Evolutionary conservation across 2,888 invertebrate species (phyloP).

Genomic region (Eulithis prunata): DNA sequence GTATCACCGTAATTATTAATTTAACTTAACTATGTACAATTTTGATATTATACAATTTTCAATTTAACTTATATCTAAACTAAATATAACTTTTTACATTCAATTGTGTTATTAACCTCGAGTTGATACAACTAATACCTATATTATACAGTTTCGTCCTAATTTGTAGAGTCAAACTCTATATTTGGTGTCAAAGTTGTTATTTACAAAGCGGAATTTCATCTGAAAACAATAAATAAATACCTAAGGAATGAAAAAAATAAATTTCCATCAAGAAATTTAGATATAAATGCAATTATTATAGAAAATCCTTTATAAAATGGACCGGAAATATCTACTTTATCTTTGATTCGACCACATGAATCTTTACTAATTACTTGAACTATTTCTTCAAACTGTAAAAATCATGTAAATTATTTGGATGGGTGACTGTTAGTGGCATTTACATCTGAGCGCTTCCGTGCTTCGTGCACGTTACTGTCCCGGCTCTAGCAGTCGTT

Average conservation of each 20-base stretch:
- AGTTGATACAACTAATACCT: slow-evolving; percentile 37
- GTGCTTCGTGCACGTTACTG: no score
- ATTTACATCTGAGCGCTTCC: no score
- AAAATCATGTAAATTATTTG: no score
- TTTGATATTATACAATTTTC: slow-evolving; percentile 16
- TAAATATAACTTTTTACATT: slow-evolving; percentile 21
- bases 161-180: slow-evolving; percentile 37
- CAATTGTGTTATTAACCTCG: slow-evolving; percentile 18
- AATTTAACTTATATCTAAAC: slow-evolving; percentile 11
- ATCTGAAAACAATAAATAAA: slow-evolving; percentile 9
- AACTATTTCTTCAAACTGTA: no score
- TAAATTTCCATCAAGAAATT: slow-evolving; percentile 25
- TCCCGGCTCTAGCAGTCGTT: no score
- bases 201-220: slow-evolving; percentile 23
- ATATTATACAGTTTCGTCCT: slow-evolving; percentile 30
- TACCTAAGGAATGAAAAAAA: slow-evolving; percentile 34
- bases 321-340: slow-evolving; percentile 5
- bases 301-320: slow-evolving; percentile 9
- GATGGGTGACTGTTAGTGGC: no score
- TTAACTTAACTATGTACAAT: slow-evolving; percentile 27
- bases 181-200: slow-evolving; percentile 41
- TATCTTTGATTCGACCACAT: background rate
- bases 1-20: slow-evolving; percentile 18
- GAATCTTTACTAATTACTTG: no score
- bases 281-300: slow-evolving; percentile 38